These are phyloP conservation scores for Anadara kagoshimensis DNA, from an alignment of 1,140 invertebrate species.

Conservation along the genomic window DNA sequence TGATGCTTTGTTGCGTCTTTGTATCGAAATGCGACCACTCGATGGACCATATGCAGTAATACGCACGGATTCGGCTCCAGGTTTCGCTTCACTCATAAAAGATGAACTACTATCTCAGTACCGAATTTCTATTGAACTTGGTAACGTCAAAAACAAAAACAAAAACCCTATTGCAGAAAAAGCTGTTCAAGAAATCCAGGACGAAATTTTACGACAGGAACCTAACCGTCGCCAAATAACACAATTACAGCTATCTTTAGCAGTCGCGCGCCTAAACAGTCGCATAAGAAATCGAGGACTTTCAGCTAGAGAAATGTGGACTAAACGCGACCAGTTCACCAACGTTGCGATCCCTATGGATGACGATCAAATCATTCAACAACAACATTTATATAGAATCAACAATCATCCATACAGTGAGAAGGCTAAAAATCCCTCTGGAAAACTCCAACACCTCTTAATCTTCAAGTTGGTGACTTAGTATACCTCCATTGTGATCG, in stretches of 20 bases:
- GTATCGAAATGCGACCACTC: conserved; percentile 24
- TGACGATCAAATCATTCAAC: too few relatives aligned
- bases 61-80: conserved; percentile 43
- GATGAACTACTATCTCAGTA: conserved; percentile 30
- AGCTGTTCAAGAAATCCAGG: conserved; percentile 31
- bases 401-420: too few relatives aligned
- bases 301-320: too few relatives aligned
- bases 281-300: conserved; percentile 13
- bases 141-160: conserved; percentile 40
- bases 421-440: too few relatives aligned
- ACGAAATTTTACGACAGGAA: conserved; percentile 18
- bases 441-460: too few relatives aligned
- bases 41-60: conserved; percentile 38
- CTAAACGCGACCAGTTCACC: too few relatives aligned
- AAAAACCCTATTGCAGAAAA: conserved; percentile 49
- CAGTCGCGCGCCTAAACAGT: conserved; percentile 31
- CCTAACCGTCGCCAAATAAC: not conserved
- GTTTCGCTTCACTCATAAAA: conserved; percentile 35
- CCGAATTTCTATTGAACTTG: conserved; percentile 37
- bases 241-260: not conserved
- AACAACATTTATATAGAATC: too few relatives aligned
- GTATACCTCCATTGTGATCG: too few relatives aligned
- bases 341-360: too few relatives aligned
- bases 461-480: too few relatives aligned
- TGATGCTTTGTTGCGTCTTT: conserved; percentile 24